Evolutionary conservation across 2,888 invertebrate species (phyloP).

Genomic region (Scelioninae gen. 1): DNA sequence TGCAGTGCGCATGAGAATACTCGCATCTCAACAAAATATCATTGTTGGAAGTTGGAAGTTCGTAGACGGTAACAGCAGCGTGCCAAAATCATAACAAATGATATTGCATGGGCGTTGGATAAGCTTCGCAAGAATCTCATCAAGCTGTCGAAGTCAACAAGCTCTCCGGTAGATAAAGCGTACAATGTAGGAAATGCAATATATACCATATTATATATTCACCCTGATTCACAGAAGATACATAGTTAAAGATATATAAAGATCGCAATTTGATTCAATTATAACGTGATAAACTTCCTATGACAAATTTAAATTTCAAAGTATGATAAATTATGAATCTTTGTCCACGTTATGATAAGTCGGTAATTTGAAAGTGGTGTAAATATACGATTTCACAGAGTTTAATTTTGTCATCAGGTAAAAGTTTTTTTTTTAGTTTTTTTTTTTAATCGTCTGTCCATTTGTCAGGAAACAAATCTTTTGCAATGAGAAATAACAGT

Average conservation of each 20-base stretch:
- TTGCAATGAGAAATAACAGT: too few relatives aligned
- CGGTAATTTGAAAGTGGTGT: neutral
- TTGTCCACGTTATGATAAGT: neutral
- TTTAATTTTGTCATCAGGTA: too few relatives aligned
- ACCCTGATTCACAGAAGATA: constrained; percentile 22
- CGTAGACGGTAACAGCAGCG: constrained; percentile 49
- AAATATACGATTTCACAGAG: too few relatives aligned
- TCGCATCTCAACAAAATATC: constrained; percentile 52
- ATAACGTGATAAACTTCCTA: constrained; percentile 9
- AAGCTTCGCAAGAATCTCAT: constrained; percentile 63
- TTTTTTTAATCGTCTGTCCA: too few relatives aligned
- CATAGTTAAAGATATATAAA: constrained; percentile 26
- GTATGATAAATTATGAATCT: constrained; percentile 16
- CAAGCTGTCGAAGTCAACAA: constrained; percentile 63
- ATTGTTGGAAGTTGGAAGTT: constrained; percentile 54
- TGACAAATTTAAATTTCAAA: constrained; percentile 7
- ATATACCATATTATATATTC: constrained; percentile 40
- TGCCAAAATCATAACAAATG: constrained; percentile 68
- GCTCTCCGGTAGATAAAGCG: constrained; percentile 36
- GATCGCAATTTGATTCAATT: constrained; percentile 34
- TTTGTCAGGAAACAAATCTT: too few relatives aligned
- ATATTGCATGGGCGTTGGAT: constrained; percentile 65
- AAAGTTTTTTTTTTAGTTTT: too few relatives aligned
- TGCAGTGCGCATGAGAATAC: constrained; percentile 32
- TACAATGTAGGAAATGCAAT: constrained; percentile 36